phyloP scores from a whole-genome alignment of 2,113 vertebrate genomes.

The Cariama cristata region DNA sequence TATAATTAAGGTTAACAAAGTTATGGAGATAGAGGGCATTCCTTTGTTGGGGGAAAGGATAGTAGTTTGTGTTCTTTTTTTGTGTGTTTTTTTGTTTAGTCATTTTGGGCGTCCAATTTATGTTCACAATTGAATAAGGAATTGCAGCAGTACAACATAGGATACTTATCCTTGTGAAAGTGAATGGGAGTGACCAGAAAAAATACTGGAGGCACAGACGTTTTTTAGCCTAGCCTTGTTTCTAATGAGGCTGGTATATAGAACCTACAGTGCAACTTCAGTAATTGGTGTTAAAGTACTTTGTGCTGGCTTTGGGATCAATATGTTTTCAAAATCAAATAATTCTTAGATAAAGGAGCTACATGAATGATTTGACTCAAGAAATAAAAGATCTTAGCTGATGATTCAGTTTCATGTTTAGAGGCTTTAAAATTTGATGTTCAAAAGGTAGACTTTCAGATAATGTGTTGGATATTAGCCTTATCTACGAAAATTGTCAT shows the following conservation, averaged over 20 bases:
- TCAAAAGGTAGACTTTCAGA: neutral
- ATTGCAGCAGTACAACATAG: neutral
- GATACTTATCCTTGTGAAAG: neutral
- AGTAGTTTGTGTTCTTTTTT: neutral
- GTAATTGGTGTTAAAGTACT: neutral
- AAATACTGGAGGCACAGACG: neutral
- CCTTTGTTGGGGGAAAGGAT: neutral
- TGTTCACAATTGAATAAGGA: neutral
- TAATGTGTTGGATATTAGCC: neutral
- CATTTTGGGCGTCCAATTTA: neutral
- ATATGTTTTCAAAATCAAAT: neutral
- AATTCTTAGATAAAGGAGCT: neutral
- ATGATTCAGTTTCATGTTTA: neutral
- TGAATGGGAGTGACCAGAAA: neutral
- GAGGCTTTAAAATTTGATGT: neutral
- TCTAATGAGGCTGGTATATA: neutral
- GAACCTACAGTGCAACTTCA: neutral
- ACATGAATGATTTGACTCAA: neutral
- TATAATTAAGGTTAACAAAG: constrained; percentile 35
- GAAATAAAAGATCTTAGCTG: neutral
- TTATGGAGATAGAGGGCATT: neutral
- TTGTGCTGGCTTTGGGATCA: neutral
- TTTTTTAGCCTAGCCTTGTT: neutral
- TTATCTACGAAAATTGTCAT: neutral
- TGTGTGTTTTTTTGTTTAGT: neutral